Conservation (phyloP, 2,888 invertebrate species). For the Glaucopsyche alexis region DNA sequence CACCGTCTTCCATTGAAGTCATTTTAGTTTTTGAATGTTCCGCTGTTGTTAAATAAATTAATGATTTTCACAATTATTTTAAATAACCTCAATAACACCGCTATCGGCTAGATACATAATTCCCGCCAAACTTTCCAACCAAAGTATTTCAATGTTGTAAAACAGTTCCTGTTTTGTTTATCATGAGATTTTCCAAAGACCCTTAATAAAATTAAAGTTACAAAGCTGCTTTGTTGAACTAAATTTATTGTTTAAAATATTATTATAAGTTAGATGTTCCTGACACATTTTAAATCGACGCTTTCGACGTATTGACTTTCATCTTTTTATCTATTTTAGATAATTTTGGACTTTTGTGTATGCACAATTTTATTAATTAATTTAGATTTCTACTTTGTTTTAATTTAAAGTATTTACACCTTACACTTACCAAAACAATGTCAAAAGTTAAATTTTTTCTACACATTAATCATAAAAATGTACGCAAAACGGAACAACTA, state of each 20-base stretch:
- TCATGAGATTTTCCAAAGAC: neutral
- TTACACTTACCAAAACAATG: slow-evolving; percentile 71
- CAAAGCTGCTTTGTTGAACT: neutral
- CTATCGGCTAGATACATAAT: slow-evolving; percentile 35
- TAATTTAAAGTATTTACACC: slow-evolving; percentile 46
- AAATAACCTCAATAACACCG: slow-evolving; percentile 40
- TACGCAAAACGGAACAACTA: slow-evolving; percentile 69
- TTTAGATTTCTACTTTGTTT: neutral
- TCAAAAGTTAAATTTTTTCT: slow-evolving; percentile 55
- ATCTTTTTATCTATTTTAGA: slow-evolving; percentile 30
- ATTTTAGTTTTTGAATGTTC: slow-evolving; percentile 45
- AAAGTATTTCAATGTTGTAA: neutral
- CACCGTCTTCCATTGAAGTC: slow-evolving; percentile 68
- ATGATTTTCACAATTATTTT: slow-evolving; percentile 27
- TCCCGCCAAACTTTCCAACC: slow-evolving; percentile 52
- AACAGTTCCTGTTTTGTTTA: neutral
- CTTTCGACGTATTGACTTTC: slow-evolving; percentile 43
- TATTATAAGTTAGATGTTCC: neutral
- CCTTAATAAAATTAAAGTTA: neutral
- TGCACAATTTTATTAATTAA: neutral
- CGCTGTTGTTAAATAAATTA: slow-evolving; percentile 25
- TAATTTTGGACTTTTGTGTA: neutral
- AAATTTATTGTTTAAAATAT: neutral
- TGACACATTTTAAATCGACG: slow-evolving; percentile 45
- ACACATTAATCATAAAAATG: slow-evolving; percentile 54